Evolutionary conservation across 2,113 vertebrate genomes (phyloP), one percentile per base, ranked within the genome.

Genomic region (Gymnogyps californianus): DNA sequence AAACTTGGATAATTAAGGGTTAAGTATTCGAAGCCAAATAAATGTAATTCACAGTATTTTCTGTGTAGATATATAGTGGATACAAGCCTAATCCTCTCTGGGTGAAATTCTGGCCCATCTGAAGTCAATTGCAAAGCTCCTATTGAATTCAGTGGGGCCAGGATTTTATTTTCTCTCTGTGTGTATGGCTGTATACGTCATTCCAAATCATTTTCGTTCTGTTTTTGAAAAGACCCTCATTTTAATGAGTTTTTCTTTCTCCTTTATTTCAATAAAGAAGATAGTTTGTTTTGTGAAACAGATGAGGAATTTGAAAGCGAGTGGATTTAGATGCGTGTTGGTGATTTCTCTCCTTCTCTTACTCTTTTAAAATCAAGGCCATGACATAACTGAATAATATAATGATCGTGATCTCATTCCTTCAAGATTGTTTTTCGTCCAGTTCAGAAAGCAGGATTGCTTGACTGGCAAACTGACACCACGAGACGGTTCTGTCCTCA

Each of bases 381-480:
- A 86, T 96, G 96, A 96, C 95, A 96, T 94, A 97, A 96, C 91
- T 83, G 89, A 97, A 94, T 89, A 92, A 90, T 90, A 94, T 74
- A 92, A 88, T 89, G 97, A 95, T 96, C 83, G 58, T 98, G 97
- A 98, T 97, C 97, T 97, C 97, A 96, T 97, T 97, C 84, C 89
- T 97, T 96, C 83, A 94, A 84, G 91, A 96, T 94, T 96, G 83
- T 98, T 97, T 92, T 94, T 96, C 84, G 47, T 96, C 97, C 96
- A 87, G 85, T 97, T 97, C 80, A 88, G 92, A 96, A 96, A 93
- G 96, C 44, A 49, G 94, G 78, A 72, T 89, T 96, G 93, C 96
- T 96, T 93, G 96, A 96, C 89, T 93, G 89, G 93, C 97, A 96
- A 97, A 96, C 95, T 97, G 97, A 98, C 97, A 95, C 98, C 95